phyloP scores from a whole-genome alignment of 2,888 invertebrate species.

The Athalia cordata region DNA sequence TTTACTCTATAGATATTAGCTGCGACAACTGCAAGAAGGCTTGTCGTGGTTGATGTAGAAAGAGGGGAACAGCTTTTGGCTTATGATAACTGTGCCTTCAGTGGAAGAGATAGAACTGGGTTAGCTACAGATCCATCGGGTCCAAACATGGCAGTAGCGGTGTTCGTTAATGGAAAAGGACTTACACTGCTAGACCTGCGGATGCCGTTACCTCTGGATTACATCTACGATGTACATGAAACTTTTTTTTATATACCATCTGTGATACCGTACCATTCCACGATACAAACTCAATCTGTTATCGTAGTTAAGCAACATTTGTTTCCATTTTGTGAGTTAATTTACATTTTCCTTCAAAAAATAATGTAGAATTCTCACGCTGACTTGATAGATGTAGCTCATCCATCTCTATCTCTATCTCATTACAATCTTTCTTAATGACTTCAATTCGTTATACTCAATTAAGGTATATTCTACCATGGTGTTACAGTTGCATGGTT shows the following conservation, averaged over 20 bases:
- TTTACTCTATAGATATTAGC: slow-evolving; percentile 69
- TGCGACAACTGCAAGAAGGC: slow-evolving; percentile 72
- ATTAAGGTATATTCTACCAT: slow-evolving; percentile 21
- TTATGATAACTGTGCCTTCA: slow-evolving; percentile 74
- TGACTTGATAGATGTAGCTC: no score
- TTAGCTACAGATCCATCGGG: slow-evolving; percentile 73
- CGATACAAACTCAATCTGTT: not conserved
- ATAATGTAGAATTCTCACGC: no score
- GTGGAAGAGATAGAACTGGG: slow-evolving; percentile 72
- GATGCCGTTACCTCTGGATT: slow-evolving; percentile 74
- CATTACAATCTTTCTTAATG: no score
- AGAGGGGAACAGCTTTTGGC: slow-evolving; percentile 73
- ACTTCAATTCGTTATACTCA: not conserved
- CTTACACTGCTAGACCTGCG: slow-evolving; percentile 74
- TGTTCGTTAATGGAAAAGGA: slow-evolving; percentile 74
- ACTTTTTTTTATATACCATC: not conserved
- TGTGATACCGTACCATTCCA: not conserved
- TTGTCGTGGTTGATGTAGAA: slow-evolving; percentile 74
- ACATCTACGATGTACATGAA: slow-evolving; percentile 73
- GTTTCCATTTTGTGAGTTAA: no score
- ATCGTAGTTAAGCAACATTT: not conserved
- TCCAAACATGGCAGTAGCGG: slow-evolving; percentile 73
- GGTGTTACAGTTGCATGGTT: slow-evolving; percentile 70
- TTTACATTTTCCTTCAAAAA: no score
- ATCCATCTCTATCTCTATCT: no score